Evolutionary conservation across 2,113 vertebrate species (phyloP).

Genomic region (Eulemur macaco): DNA sequence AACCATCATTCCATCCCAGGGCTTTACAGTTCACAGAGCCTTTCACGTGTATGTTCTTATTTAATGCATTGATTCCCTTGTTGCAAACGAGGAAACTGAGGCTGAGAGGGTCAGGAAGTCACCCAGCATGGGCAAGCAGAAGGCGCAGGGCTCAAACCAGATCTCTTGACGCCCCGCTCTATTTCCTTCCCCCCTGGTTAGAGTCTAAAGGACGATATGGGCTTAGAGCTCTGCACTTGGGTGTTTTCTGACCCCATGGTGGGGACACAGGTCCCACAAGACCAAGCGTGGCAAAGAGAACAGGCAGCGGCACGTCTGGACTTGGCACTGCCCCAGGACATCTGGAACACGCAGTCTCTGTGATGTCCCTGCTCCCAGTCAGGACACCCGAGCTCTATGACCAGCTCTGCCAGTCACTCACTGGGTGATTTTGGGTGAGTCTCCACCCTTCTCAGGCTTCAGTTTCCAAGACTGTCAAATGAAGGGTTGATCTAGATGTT

Average conservation of each 20-base stretch:
- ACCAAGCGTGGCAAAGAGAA: not conserved
- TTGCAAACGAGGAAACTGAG: not conserved
- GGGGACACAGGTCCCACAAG: not conserved
- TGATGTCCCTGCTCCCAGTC: not conserved
- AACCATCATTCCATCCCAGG: not conserved
- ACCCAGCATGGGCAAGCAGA: not conserved
- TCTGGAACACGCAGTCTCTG: not conserved
- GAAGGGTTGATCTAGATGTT: not conserved
- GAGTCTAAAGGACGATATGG: not conserved
- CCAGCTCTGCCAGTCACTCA: not conserved
- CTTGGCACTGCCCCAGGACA: not conserved
- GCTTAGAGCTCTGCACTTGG: not conserved
- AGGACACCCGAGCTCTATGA: not conserved
- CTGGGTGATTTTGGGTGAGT: not conserved
- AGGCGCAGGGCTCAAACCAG: not conserved
- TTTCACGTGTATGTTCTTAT: not conserved
- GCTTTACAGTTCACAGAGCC: not conserved
- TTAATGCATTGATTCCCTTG: not conserved
- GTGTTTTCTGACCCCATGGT: not conserved
- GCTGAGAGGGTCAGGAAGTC: not conserved
- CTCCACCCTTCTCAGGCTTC: not conserved
- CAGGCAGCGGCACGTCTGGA: not conserved
- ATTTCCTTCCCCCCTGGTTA: not conserved
- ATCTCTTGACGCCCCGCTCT: fast-evolving
- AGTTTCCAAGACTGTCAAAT: not conserved